Percentiles rank a stretch among this genome's conserved stretches.
These are phyloP conservation scores for Dunckerocampus dactyliophorus DNA, from an alignment of 2,113 vertebrate genomes.

Conservation along the genomic window DNA sequence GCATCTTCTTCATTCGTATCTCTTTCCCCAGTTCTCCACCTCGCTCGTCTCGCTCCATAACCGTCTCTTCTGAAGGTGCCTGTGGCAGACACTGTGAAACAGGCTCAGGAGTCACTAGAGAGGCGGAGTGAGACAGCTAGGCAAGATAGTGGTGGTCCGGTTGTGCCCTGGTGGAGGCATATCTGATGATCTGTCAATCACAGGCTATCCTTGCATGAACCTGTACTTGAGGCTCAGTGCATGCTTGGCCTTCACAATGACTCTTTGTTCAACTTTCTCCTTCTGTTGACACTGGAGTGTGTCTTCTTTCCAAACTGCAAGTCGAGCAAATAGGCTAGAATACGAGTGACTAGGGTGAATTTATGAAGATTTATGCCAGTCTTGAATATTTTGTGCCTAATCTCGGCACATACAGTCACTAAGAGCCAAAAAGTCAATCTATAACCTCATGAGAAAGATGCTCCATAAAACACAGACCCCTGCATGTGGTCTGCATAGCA, in stretches of 20 bases:
- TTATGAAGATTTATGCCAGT: too few relatives aligned
- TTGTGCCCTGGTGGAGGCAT: slow-evolving; percentile 22
- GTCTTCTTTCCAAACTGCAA: too few relatives aligned
- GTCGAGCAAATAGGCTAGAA: too few relatives aligned
- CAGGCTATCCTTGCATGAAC: slow-evolving; percentile 20
- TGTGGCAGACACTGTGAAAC: slow-evolving; percentile 29
- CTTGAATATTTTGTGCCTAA: too few relatives aligned
- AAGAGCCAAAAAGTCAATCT: too few relatives aligned
- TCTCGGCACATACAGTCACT: too few relatives aligned
- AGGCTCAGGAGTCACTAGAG: slow-evolving; percentile 29
- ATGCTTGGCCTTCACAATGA: not conserved
- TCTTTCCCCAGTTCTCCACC: slow-evolving; percentile 12
- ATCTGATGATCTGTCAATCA: slow-evolving; percentile 55
- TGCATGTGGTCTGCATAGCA: too few relatives aligned
- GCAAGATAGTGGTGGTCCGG: slow-evolving; percentile 43
- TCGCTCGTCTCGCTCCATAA: not conserved
- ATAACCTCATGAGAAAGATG: too few relatives aligned
- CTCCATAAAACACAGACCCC: too few relatives aligned
- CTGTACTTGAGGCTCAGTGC: slow-evolving; percentile 18
- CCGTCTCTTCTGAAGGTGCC: slow-evolving; percentile 7
- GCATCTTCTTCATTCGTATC: slow-evolving; percentile 10
- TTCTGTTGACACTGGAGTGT: too few relatives aligned
- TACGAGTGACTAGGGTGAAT: too few relatives aligned
- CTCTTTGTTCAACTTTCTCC: not conserved
- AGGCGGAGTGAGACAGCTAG: slow-evolving; percentile 21